These are phyloP conservation scores for Nymphalis polychloros DNA, from an alignment of 2,888 invertebrate species.

Conservation along the genomic window DNA sequence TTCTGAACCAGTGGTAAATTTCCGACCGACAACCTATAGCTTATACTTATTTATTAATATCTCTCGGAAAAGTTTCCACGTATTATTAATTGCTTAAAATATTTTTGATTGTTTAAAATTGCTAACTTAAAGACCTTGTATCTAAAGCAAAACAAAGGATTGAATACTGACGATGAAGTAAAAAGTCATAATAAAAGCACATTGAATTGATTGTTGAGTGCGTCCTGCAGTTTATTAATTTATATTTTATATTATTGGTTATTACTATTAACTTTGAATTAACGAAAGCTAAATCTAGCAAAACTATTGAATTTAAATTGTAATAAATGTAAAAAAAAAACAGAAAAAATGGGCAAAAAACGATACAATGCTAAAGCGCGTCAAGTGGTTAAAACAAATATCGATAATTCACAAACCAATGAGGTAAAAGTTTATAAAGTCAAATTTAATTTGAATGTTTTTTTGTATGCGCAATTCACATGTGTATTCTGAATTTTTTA, in stretches of 20 bases:
- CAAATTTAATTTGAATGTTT: not conserved
- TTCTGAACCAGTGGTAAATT: no score
- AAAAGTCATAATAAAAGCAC: constrained; percentile 65
- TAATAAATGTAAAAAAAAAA: not conserved
- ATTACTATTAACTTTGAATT: not conserved
- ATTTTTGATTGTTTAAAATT: not conserved
- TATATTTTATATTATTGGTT: not conserved
- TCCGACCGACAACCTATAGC: no score
- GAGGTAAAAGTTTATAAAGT: constrained; percentile 75
- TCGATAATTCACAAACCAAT: constrained; percentile 86
- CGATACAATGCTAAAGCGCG: constrained; percentile 89
- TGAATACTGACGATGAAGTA: not conserved
- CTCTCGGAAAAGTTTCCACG: no score
- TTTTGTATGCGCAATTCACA: no score
- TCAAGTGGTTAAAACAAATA: constrained; percentile 84
- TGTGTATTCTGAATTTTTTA: no score
- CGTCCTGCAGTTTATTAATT: no score
- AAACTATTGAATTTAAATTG: not conserved
- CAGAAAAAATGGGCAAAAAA: constrained; percentile 84
- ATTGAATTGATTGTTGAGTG: constrained; percentile 36
- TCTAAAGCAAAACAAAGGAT: not conserved
- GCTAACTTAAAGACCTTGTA: not conserved
- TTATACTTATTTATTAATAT: no score
- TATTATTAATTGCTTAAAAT: no score
- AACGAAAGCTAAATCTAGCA: not conserved